A percentile compares a stretch with the other conserved stretches of the same genome.
Conservation (phyloP, 1,140 invertebrate genomes). For the Agrilus planipennis region DNA sequence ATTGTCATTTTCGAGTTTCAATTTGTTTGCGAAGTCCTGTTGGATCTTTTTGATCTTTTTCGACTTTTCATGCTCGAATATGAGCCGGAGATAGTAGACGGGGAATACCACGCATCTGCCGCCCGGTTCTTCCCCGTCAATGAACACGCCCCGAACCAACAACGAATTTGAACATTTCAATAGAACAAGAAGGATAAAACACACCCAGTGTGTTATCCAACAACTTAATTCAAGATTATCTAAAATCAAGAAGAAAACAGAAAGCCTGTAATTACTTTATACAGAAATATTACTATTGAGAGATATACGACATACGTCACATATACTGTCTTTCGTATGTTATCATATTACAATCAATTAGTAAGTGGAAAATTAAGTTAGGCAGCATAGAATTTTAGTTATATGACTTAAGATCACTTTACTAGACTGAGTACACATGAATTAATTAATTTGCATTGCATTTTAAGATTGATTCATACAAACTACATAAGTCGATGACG, state of each 20-base stretch:
- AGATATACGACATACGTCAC: no score
- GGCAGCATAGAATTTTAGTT: no score
- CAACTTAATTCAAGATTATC: constrained; percentile 60
- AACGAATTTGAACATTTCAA: constrained; percentile 76
- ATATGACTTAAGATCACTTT: no score
- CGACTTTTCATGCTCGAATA: constrained; percentile 52
- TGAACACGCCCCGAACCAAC: constrained; percentile 70
- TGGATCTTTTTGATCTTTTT: constrained; percentile 41
- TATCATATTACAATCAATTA: no score
- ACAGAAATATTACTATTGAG: no score
- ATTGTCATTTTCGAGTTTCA: constrained; percentile 17
- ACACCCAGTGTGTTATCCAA: constrained; percentile 62
- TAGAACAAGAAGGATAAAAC: constrained; percentile 59
- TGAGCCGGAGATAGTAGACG: constrained; percentile 64
- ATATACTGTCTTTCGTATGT: no score
- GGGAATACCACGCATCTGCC: constrained; percentile 70
- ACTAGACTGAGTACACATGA: no score
- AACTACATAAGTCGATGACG: no score
- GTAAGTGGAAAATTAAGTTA: no score
- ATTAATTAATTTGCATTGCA: no score
- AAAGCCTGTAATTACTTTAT: no score
- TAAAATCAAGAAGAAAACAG: constrained; percentile 23
- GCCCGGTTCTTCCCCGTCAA: constrained; percentile 67
- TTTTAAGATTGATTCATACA: no score
- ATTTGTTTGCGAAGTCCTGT: constrained; percentile 23